Conservation (phyloP, 64 coral and sea anemone genomes). For the Pocillopora damicornis region DNA sequence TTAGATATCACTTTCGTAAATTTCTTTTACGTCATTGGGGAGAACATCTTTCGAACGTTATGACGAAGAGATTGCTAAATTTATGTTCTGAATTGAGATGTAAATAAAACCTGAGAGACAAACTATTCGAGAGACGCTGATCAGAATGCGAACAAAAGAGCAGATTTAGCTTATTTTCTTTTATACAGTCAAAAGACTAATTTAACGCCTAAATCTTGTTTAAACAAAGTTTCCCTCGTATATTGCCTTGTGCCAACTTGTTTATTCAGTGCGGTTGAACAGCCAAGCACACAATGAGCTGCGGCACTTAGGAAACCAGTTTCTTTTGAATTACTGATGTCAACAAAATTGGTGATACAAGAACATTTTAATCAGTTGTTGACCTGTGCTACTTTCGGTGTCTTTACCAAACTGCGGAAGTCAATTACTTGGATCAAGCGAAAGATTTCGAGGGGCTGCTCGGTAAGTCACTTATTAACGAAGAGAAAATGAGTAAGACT, state of each 20-base stretch:
- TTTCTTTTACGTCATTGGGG: not conserved
- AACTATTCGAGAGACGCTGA: no score
- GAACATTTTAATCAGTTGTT: not conserved
- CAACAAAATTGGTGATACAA: not conserved
- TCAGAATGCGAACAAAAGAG: no score
- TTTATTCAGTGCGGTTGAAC: constrained; percentile 14
- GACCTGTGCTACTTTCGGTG: not conserved
- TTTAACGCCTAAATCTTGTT: not conserved
- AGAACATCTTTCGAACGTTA: not conserved
- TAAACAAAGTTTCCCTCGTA: constrained; percentile 14
- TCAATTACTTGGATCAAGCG: not conserved
- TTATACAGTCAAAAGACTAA: not conserved
- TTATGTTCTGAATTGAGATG: no score
- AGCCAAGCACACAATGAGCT: not conserved
- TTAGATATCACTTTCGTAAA: not conserved
- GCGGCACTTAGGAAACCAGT: not conserved
- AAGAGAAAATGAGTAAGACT: not conserved
- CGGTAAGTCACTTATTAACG: not conserved
- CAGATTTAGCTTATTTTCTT: not conserved
- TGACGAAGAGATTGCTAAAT: no score
- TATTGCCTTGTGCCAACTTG: constrained; percentile 13
- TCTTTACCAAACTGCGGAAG: not conserved
- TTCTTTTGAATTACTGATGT: constrained; percentile 5
- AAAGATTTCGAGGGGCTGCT: not conserved
- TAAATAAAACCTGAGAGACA: no score